Evolutionary conservation across 37 sponge, comb jelly and placozoan genomes (phyloP), one percentile per base, ranked within the genome.

Genomic region (Theonella swinhoei): DNA sequence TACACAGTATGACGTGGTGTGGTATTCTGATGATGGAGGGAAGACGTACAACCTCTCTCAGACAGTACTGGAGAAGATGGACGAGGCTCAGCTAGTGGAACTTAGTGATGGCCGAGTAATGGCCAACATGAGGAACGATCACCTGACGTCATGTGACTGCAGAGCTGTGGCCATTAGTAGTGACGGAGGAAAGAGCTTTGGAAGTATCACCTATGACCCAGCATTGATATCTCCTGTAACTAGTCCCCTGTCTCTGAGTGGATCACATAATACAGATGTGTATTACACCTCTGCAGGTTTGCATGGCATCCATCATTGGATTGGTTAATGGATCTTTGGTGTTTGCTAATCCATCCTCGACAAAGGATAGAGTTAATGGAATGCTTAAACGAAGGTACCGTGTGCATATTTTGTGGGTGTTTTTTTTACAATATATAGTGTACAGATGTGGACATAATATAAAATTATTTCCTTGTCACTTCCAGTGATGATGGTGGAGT

Each of bases 1-100:
- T 59, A 20, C 20, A 20, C 63, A 77, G 77, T 77, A 75, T 37
- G 85, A 84, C 62, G 1, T 84, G 33, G 77, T 84, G 43, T 84
- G 85, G 85, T 84, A 76, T 37, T 76, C 85, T 1, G 85, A 84
- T 66, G 85, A 84, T 62, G 39, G 37, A 3, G 85, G 85, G 19
- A 20, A 63, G 64, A 75, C 39, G 39, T 84, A 70, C 43, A 31
- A 32, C 32, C 43, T 39, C 11, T 34, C 62, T 11, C 28, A 74
- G 66, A 76, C 77, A 38, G 17, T 36, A 2, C 77, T 84, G 11
- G 33, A 28, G 39, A 43, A 84, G 30, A 76, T 84, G 77, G 85
- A 84, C 77, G 85, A 84, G 77, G 72, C 85, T 29, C 76, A 75
- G 74, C 24, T 84, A 38, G 77, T 76, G 31, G 76, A 84, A 40